These are phyloP conservation scores for Coenobita brevimanus DNA, from an alignment of 1,140 invertebrate genomes.

Conservation along the genomic window DNA sequence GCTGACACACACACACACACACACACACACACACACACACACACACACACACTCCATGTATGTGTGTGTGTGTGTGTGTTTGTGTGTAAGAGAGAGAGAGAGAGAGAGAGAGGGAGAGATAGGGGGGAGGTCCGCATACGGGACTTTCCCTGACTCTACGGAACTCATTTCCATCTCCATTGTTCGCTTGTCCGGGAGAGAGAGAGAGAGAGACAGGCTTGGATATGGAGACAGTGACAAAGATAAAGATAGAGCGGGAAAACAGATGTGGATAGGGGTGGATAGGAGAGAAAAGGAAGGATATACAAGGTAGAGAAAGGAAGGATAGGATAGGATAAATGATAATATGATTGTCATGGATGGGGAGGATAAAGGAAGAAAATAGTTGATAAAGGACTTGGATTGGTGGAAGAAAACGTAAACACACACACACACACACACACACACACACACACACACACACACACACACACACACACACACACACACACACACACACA, in stretches of 20 bases:
- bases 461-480: no score
- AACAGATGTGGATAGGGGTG: not conserved
- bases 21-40: not conserved
- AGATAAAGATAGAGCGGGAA: not conserved
- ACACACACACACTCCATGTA: not conserved
- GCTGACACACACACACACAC: not conserved
- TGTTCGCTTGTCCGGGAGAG: no score
- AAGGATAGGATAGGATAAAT: not conserved
- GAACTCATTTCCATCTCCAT: no score
- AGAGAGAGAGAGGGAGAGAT: not conserved
- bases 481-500: no score
- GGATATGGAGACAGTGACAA: not conserved
- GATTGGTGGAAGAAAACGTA: no score
- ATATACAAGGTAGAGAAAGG: no score
- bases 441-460: no score
- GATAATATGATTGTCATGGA: not conserved
- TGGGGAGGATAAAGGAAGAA: not conserved
- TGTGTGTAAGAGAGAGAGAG: not conserved
- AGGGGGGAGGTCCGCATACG: not conserved
- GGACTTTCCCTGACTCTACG: no score
- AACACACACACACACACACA: no score
- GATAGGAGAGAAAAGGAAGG: not conserved
- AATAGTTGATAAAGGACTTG: not conserved
- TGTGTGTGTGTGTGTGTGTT: not conserved
- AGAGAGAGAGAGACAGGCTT: not conserved